These are phyloP conservation scores for Ceyx margarethae DNA, from an alignment of 2,113 vertebrate genomes.

Conservation along the genomic window DNA sequence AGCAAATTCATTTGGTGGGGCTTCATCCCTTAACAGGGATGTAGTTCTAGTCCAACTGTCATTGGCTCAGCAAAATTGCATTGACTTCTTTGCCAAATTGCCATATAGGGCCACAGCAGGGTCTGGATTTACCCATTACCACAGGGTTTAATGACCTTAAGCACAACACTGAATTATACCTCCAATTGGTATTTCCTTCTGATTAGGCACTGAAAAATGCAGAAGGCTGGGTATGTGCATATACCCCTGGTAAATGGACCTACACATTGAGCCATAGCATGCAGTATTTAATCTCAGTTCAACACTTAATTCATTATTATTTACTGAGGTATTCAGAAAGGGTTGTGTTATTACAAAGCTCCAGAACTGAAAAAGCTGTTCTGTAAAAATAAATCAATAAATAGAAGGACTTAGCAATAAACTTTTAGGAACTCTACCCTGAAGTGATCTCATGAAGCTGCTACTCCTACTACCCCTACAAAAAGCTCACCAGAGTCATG, in stretches of 20 bases:
- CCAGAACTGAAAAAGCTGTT: not conserved
- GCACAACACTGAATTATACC: conserved; percentile 35
- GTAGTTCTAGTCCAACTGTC: not conserved
- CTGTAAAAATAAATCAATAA: not conserved
- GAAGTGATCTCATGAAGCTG: not conserved
- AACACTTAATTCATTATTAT: not conserved
- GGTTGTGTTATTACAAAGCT: not conserved
- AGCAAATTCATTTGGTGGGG: not conserved
- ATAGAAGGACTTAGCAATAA: not conserved
- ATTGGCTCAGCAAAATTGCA: not conserved
- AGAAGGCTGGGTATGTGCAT: not conserved
- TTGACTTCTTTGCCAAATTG: not conserved
- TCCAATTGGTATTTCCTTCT: conserved; percentile 27
- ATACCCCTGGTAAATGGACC: not conserved
- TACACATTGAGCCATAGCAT: not conserved
- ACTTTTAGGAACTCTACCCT: not conserved
- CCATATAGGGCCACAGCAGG: conserved; percentile 8
- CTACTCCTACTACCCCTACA: not conserved
- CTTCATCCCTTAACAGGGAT: not conserved
- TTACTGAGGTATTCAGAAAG: not conserved
- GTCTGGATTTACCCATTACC: conserved; percentile 15
- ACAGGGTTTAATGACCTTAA: conserved; percentile 29
- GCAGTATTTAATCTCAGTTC: not conserved
- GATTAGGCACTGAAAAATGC: conserved; percentile 43
- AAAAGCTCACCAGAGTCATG: not conserved